Evolutionary conservation across 2,113 vertebrate species (phyloP).

Genomic region (human): DNA sequence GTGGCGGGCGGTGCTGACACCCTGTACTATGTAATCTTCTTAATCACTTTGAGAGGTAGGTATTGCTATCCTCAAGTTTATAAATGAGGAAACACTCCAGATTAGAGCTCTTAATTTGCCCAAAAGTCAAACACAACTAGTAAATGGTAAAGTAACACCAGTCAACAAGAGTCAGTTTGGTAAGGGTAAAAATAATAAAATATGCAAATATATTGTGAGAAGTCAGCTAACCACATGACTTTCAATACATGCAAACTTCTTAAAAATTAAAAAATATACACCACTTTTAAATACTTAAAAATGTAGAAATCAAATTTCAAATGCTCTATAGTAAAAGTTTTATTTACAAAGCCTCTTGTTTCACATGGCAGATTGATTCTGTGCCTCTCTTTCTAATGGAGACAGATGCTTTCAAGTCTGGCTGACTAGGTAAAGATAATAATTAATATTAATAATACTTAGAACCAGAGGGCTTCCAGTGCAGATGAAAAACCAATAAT

Average conservation of each 20-base stretch:
- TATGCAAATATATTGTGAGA: neutral
- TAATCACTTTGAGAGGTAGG: neutral
- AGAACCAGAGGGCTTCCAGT: conserved; percentile 16
- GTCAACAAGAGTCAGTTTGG: neutral
- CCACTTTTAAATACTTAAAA: neutral
- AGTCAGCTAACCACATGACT: neutral
- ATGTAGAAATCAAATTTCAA: neutral
- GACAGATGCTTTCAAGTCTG: conserved; percentile 52
- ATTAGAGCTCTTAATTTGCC: neutral
- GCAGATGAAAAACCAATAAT: conserved; percentile 55
- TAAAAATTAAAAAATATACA: neutral
- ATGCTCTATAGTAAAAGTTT: neutral
- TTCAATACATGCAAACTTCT: neutral
- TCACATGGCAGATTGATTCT: conserved; percentile 11
- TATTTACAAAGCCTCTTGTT: neutral
- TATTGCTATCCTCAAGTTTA: neutral
- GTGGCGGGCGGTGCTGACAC: neutral
- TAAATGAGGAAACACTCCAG: neutral
- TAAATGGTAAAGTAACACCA: neutral
- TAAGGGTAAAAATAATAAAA: neutral
- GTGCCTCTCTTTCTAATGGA: neutral
- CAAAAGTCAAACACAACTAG: neutral
- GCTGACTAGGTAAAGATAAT: conserved; percentile 35
- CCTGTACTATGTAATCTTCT: accelerated
- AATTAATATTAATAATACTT: conserved; percentile 65